Evolutionary conservation across 1,140 invertebrate species (phyloP).

Genomic region (Dufourea novaeangliae): DNA sequence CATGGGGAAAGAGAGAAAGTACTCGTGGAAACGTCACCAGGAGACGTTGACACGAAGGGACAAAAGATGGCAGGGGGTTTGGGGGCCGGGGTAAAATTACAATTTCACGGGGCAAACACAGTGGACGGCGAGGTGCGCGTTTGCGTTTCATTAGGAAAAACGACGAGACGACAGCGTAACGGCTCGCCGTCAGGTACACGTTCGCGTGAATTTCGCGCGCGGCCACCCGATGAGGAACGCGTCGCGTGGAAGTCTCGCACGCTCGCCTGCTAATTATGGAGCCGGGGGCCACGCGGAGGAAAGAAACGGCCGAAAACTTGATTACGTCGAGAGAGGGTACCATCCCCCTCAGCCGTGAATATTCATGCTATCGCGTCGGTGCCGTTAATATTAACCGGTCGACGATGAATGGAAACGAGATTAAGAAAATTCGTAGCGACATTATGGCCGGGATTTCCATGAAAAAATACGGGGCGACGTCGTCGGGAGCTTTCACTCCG

Average conservation of each 20-base stretch:
- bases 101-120: constrained; percentile 58
- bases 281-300: neutral
- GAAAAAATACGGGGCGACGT: neutral
- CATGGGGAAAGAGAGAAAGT: neutral
- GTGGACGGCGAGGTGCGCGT: constrained; percentile 22
- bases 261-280: constrained; percentile 29
- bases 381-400: constrained; percentile 9
- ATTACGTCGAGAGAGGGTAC: constrained; percentile 14
- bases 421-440: neutral
- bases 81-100: constrained; percentile 51
- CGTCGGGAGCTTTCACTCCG: neutral
- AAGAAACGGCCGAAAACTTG: constrained; percentile 37
- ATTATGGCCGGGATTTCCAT: neutral
- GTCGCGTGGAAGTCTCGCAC: neutral
- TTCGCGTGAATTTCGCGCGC: too few relatives aligned
- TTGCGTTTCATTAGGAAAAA: constrained; percentile 62
- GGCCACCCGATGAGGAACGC: constrained; percentile 26
- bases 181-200: neutral
- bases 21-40: neutral
- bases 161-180: constrained; percentile 18
- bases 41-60: neutral
- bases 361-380: constrained; percentile 14
- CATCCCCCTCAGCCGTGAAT: constrained; percentile 21
- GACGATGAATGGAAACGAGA: neutral
- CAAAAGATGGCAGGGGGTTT: neutral